Conservation (phyloP, 2,113 vertebrate species). For the Atractosteus spatula region DNA sequence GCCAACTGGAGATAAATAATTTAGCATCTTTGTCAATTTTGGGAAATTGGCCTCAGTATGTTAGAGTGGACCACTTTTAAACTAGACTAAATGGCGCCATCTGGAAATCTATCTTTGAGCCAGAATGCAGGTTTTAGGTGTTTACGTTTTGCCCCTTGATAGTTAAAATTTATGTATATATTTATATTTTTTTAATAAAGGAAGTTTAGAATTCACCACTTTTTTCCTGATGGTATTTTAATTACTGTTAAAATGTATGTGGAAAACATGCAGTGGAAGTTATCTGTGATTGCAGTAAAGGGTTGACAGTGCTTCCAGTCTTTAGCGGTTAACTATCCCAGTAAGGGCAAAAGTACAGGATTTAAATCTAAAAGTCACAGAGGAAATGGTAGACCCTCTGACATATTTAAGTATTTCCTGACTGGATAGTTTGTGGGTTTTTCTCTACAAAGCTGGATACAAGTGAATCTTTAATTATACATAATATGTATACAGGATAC, state of each 20-base stretch:
- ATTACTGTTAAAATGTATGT: conserved; percentile 68
- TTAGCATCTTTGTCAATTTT: conserved; percentile 4
- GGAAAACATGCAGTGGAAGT: conserved; percentile 67
- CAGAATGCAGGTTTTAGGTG: conserved; percentile 63
- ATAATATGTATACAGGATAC: conserved; percentile 56
- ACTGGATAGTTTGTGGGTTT: conserved; percentile 75
- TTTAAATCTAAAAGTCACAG: conserved; percentile 55
- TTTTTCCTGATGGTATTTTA: conserved; percentile 78
- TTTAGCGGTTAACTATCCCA: conserved; percentile 63
- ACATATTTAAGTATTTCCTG: conserved; percentile 62
- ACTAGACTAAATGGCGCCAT: conserved; percentile 72
- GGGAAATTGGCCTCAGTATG: conserved; percentile 62
- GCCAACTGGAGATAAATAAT: conserved; percentile 4
- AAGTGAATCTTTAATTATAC: conserved; percentile 52
- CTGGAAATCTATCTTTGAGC: conserved; percentile 71
- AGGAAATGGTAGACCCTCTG: conserved; percentile 67
- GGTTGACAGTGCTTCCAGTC: conserved; percentile 61
- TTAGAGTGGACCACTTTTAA: conserved; percentile 71
- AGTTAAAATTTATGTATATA: conserved; percentile 80
- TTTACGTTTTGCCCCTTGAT: conserved; percentile 63
- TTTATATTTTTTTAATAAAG: conserved; percentile 81
- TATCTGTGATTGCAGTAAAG: conserved; percentile 63
- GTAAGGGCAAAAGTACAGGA: conserved; percentile 69
- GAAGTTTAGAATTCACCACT: conserved; percentile 77
- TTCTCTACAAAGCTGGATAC: conserved; percentile 63